Evolutionary conservation across 37 sponge, comb jelly and placozoan species (phyloP).

Genomic region (Chondrilla cf. caribensis): DNA sequence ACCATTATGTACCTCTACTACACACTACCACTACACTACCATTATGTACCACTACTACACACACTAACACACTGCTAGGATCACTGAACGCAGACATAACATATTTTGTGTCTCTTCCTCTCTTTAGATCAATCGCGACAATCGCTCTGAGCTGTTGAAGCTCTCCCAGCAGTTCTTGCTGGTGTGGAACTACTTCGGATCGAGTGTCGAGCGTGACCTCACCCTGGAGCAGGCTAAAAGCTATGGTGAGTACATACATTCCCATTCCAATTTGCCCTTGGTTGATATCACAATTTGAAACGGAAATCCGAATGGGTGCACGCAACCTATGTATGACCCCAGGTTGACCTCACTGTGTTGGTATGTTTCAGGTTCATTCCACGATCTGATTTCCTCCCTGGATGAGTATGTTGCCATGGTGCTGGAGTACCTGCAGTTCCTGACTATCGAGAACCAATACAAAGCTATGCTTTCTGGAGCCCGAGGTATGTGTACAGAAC

Average conservation of each 20-base stretch:
- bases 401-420: conserved; percentile 72
- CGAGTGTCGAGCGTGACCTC: conserved; percentile 60
- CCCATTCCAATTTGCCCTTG: too few species aligned
- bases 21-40: too few species aligned
- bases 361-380: conserved; percentile 64
- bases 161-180: conserved; percentile 49
- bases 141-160: conserved; percentile 9
- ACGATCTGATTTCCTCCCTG: conserved; percentile 35
- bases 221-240: conserved; percentile 23
- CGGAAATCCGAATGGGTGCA: too few species aligned
- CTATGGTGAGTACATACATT: conserved; percentile 41
- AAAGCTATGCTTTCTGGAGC: neutral
- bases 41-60: neutral
- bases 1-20: too few species aligned
- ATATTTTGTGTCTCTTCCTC: neutral
- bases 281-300: too few species aligned
- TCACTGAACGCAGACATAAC: neutral
- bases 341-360: too few species aligned
- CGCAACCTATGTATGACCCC: too few species aligned
- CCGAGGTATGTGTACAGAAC: neutral
- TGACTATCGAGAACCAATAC: conserved; percentile 56
- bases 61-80: neutral
- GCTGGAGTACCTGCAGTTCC: conserved; percentile 59
- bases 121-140: neutral
- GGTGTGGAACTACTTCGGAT: conserved; percentile 65